These are phyloP conservation scores for Anneissia japonica DNA, from an alignment of 35 echinoderm and acorn worm genomes.

Conservation along the genomic window DNA sequence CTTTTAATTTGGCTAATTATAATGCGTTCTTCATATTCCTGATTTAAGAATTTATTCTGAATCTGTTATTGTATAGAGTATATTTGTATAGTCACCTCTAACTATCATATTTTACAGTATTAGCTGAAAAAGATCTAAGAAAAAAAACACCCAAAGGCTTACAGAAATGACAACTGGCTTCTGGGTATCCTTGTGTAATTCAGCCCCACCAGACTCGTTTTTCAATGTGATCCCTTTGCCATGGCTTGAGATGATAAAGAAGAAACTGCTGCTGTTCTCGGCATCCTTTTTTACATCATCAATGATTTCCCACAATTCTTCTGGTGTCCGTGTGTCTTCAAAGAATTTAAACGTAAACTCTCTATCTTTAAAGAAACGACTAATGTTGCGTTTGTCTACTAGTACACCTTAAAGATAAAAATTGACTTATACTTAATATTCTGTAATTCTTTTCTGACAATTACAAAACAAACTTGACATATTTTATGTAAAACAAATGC, in stretches of 20 bases:
- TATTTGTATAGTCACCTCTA: too few species aligned
- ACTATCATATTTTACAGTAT: too few species aligned
- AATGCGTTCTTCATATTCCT: too few species aligned
- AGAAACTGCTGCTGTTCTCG: background rate
- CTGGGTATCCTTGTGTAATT: background rate
- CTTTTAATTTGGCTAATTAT: too few species aligned
- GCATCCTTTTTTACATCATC: background rate
- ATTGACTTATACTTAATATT: too few species aligned
- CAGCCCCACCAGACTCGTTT: background rate
- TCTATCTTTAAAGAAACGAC: background rate
- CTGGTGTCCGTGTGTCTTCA: background rate
- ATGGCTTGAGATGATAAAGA: background rate
- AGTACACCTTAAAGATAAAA: background rate
- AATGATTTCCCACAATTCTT: background rate
- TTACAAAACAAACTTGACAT: too few species aligned
- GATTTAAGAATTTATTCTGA: too few species aligned
- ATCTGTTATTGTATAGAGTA: too few species aligned
- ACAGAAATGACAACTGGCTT: background rate
- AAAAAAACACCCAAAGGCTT: too few species aligned
- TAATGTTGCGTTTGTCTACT: background rate
- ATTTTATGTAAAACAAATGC: too few species aligned
- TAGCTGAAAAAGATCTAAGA: too few species aligned
- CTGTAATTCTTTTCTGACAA: too few species aligned
- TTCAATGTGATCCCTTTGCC: background rate
- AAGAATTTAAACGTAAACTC: background rate